Percentiles rank a stretch among this genome's conserved stretches.
phyloP scores from a whole-genome alignment of 2,888 invertebrate species.

The Conchocele bisecta region DNA sequence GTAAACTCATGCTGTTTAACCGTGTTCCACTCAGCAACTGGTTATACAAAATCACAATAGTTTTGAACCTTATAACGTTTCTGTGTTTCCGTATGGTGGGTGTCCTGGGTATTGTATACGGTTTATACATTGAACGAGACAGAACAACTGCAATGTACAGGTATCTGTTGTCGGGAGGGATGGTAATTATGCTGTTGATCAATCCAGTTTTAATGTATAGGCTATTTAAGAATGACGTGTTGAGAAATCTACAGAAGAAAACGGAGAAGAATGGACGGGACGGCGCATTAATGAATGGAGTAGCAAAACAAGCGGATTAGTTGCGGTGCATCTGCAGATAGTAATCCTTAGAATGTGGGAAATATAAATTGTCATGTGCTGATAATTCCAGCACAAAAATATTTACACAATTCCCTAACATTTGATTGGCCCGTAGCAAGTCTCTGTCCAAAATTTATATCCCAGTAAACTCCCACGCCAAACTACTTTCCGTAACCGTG shows the following conservation, averaged over 20 bases:
- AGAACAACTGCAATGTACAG: slow-evolving; percentile 56
- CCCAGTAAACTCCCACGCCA: no score
- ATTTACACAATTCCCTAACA: no score
- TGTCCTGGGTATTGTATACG: slow-evolving; percentile 39
- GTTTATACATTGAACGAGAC: slow-evolving; percentile 53
- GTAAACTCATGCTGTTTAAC: slow-evolving; percentile 73
- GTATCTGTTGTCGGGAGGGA: slow-evolving; percentile 47
- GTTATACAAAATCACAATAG: slow-evolving; percentile 61
- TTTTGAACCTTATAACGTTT: slow-evolving; percentile 72
- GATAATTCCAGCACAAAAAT: no score
- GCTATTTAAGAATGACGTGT: slow-evolving; percentile 71
- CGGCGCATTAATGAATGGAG: no score
- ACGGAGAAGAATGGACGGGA: no score
- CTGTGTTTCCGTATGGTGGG: slow-evolving; percentile 65
- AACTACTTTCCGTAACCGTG: no score
- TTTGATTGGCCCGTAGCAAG: no score
- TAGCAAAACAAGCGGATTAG: no score
- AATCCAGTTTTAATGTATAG: slow-evolving; percentile 73
- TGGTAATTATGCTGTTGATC: slow-evolving; percentile 64
- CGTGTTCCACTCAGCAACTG: slow-evolving; percentile 58
- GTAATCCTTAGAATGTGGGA: no score
- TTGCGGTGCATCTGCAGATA: no score
- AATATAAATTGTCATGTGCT: no score
- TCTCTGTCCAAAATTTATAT: no score
- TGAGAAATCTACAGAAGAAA: slow-evolving; percentile 25